Percentiles rank a stretch among this genome's conserved stretches.
Evolutionary conservation across 2,797 vertebrate species (phyloP).

Genomic region (Peromyscus eremicus): DNA sequence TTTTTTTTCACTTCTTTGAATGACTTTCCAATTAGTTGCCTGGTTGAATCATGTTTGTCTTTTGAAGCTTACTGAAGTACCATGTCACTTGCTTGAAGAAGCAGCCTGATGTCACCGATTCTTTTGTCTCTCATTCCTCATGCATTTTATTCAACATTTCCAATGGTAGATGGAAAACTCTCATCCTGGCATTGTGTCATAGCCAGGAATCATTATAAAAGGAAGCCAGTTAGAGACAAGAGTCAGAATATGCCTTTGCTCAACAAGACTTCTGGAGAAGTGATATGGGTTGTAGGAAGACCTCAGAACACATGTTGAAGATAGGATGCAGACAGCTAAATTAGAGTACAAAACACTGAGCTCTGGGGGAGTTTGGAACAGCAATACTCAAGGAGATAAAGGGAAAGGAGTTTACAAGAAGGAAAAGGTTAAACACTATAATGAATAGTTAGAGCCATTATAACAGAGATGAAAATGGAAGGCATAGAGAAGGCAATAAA

Average conservation of each 20-base stretch:
- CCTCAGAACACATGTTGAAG: background rate
- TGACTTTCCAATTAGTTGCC: background rate
- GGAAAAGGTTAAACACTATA: background rate
- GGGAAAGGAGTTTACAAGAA: background rate
- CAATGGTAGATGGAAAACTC: background rate
- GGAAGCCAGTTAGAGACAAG: background rate
- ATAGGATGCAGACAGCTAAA: background rate
- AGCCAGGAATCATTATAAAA: background rate
- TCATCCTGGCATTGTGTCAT: background rate
- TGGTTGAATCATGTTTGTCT: background rate
- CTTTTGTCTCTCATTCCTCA: background rate
- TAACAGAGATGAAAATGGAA: background rate
- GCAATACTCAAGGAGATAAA: background rate
- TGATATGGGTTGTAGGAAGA: background rate
- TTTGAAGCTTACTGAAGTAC: background rate
- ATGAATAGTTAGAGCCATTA: background rate
- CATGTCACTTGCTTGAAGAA: slow-evolving; percentile 40
- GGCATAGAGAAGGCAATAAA: background rate
- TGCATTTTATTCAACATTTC: background rate
- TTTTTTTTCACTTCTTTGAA: slow-evolving; percentile 31
- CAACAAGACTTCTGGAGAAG: background rate
- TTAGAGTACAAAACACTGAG: background rate
- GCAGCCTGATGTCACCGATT: background rate
- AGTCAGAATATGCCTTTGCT: slow-evolving; percentile 1
- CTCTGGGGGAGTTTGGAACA: background rate